Evolutionary conservation across 2,888 invertebrate genomes (phyloP).

Genomic region (Eupithecia dodoneata): DNA sequence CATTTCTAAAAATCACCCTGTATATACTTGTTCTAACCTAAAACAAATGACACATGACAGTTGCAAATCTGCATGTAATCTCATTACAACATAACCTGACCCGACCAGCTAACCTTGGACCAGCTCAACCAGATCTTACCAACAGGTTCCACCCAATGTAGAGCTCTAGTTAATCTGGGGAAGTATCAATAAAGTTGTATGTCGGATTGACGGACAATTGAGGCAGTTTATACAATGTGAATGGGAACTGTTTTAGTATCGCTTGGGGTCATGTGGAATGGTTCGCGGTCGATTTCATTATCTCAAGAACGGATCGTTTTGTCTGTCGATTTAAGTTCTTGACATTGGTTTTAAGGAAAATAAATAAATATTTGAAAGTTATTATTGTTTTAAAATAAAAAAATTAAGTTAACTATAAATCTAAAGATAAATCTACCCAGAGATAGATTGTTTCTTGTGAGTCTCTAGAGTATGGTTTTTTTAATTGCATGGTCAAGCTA

Average conservation of each 20-base stretch:
- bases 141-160: constrained; percentile 2
- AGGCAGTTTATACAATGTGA: constrained; percentile 34
- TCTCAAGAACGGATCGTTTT: background rate
- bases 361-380: no score
- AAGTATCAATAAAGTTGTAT: constrained; percentile 44
- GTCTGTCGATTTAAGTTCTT: background rate
- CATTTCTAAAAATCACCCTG: background rate
- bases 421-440: background rate
- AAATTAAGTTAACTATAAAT: background rate
- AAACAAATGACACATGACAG: constrained; percentile 36
- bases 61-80: constrained; percentile 37
- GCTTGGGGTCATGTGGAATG: constrained; percentile 27
- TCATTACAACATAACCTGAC: constrained; percentile 28
- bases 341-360: background rate
- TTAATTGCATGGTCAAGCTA: no score
- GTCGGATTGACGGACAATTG: constrained; percentile 46
- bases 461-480: no score
- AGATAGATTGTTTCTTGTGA: no score
- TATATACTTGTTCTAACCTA: constrained; percentile 3
- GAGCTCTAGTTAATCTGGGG: constrained; percentile 26
- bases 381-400: background rate
- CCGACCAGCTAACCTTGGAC: constrained; percentile 21
- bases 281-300: background rate
- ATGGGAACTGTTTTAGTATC: constrained; percentile 29
- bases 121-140: constrained; percentile 15